A percentile compares a stretch with the other conserved stretches of the same genome.
These are phyloP conservation scores for Peromyscus maniculatus DNA, from an alignment of 2,113 vertebrate species.

Conservation along the genomic window DNA sequence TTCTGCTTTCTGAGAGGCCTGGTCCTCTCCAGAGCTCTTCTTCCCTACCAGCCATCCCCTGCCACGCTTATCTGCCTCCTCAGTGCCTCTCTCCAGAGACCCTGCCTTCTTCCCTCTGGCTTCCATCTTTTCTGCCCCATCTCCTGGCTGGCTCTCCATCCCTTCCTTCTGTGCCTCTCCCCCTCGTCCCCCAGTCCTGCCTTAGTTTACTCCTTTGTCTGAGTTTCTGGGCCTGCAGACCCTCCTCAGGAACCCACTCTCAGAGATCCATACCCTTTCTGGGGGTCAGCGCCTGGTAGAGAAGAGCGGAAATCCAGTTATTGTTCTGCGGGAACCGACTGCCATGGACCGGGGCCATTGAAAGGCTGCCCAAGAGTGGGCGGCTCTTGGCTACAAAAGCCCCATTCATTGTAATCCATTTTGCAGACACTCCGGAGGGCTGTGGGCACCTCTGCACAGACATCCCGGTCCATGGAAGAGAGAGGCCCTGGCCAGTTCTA, in stretches of 20 bases:
- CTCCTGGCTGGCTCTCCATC: not conserved
- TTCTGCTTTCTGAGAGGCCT: not conserved
- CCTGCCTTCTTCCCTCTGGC: not conserved
- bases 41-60: not conserved
- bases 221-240: not conserved
- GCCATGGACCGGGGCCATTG: slow-evolving; percentile 53
- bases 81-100: not conserved
- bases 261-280: not conserved
- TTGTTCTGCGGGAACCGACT: slow-evolving; percentile 40
- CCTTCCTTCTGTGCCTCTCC: not conserved
- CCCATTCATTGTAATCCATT: slow-evolving; percentile 62
- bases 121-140: not conserved
- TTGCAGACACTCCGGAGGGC: slow-evolving; percentile 68
- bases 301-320: slow-evolving; percentile 40
- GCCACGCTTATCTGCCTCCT: not conserved
- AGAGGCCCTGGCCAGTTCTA: slow-evolving; percentile 26
- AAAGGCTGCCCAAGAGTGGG: slow-evolving; percentile 57
- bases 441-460: slow-evolving; percentile 59
- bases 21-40: not conserved
- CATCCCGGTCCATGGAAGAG: slow-evolving; percentile 38
- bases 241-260: not conserved
- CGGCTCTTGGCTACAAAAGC: slow-evolving; percentile 60
- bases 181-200: not conserved
- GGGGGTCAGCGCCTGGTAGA: not conserved
- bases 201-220: not conserved